A percentile compares a stretch with the other conserved stretches of the same genome.
phyloP scores from a whole-genome alignment of 1,140 invertebrate species.

The Psilanteris sp. region DNA sequence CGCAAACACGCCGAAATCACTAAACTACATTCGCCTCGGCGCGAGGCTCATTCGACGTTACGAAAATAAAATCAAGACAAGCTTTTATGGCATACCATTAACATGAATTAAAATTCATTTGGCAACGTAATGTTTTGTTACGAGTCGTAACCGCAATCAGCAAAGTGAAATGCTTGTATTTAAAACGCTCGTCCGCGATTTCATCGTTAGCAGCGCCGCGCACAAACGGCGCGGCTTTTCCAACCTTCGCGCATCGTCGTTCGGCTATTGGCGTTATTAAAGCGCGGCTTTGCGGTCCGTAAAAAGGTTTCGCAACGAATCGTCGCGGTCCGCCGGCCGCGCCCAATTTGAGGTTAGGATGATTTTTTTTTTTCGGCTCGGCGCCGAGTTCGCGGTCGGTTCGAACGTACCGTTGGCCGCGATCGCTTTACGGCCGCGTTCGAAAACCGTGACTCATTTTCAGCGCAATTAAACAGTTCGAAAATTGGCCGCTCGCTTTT shows the following conservation, averaged over 20 bases:
- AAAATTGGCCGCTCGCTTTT: too few relatives aligned
- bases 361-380: too few relatives aligned
- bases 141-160: constrained; percentile 49
- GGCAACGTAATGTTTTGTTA: constrained; percentile 40
- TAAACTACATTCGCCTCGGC: constrained; percentile 50
- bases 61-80: constrained; percentile 57
- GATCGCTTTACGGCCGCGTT: too few relatives aligned
- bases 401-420: too few relatives aligned
- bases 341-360: too few relatives aligned
- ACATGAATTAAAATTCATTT: constrained; percentile 61
- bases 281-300: constrained; percentile 28
- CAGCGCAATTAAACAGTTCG: too few relatives aligned
- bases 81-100: constrained; percentile 50
- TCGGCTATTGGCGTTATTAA: constrained; percentile 42
- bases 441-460: too few relatives aligned
- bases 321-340: too few relatives aligned
- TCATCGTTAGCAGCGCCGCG: constrained; percentile 31
- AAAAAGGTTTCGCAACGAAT: too few relatives aligned
- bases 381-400: too few relatives aligned
- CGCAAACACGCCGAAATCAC: constrained; percentile 65
- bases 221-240: too few relatives aligned
- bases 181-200: constrained; percentile 37
- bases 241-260: constrained; percentile 26
- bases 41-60: constrained; percentile 45
- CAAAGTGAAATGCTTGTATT: constrained; percentile 55